Base-by-base conservation (phyloP, 1,140 invertebrate genomes). In the Caenorhabditis tropicalis region DNA sequence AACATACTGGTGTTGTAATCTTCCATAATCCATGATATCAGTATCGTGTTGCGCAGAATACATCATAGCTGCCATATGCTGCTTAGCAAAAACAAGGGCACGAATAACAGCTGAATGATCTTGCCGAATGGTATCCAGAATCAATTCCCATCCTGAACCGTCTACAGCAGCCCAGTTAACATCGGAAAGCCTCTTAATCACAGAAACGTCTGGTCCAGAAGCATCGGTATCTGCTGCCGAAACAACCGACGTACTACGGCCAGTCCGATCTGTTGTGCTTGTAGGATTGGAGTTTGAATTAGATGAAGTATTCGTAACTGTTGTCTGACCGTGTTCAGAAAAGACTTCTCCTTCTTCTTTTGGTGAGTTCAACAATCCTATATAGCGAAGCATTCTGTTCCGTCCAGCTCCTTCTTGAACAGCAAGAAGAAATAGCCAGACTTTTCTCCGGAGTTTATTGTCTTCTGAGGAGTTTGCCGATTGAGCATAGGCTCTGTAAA, bases 31-130 rank as follows among this genome's bases (percentile, higher is more conserved):
- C 36, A 74, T 27, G 43, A 43, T 5, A 5, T 74, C 65, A 10
- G 65, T 74, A 4, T 74, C 65, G n/a, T 74, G 65, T 43, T 74
- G 65, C 5, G 65, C 65, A 43, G 65, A n/a, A 24, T 74, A 74
- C 65, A 74, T 74, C 65, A 74, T 74, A 3, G 65, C 65, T 1
- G 65, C 65, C 2, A 74, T 36, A 31, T 74, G 65, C n/a, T 74
- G 65, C 24, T 74, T 74, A 1, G 36, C 21, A 21, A 21, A 43
- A 19, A 74, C 43, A n/a, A 74, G n/a, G 7, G 43, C 36, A 21
- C 36, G 65, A 43, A 74, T 74, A 4, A 74, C 65, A n/a, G 33
- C 65, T 9, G 43, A n/a, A 24, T 74, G 65, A 10, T 74, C 65
- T 46, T 74, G 65, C 15, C 36, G 33, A 9, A 74, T 46, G 10